These are phyloP conservation scores for Pangasius macronema DNA, from an alignment of 2,797 vertebrate genomes.

Conservation along the genomic window DNA sequence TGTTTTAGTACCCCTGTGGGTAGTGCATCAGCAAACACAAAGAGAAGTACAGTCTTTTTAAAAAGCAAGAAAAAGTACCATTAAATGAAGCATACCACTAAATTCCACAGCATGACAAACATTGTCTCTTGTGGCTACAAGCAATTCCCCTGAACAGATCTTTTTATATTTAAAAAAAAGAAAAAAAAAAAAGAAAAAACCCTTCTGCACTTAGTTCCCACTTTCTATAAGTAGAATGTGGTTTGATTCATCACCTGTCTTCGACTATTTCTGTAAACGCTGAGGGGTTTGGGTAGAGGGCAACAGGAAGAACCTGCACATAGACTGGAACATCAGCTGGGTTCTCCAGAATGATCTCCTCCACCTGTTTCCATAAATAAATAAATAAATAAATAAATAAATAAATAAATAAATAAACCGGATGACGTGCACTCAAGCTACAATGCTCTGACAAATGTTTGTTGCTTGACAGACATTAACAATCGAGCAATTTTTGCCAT, in stretches of 20 bases:
- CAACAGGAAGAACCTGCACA: slow-evolving; percentile 89
- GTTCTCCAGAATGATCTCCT: slow-evolving; percentile 92
- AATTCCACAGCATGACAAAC: neutral
- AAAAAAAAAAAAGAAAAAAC: neutral
- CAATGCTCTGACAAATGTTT: neutral
- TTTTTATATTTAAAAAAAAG: neutral
- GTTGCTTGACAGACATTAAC: neutral
- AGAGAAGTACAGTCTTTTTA: neutral
- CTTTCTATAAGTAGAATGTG: slow-evolving; percentile 17
- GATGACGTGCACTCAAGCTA: no score
- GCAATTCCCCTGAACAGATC: neutral
- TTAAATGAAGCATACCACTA: neutral
- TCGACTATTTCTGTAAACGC: slow-evolving; percentile 84
- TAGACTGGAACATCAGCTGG: slow-evolving; percentile 90
- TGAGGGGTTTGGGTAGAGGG: slow-evolving; percentile 88
- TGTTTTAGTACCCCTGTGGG: neutral
- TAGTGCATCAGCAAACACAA: neutral
- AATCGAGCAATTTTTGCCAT: neutral
- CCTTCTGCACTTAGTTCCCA: neutral
- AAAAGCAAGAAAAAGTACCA: neutral
- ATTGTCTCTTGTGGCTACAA: neutral
- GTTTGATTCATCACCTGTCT: slow-evolving; percentile 77
- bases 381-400: neutral
- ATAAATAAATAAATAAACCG: neutral
- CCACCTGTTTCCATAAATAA: slow-evolving; percentile 75